A percentile compares a stretch with the other conserved stretches of the same genome.
Conservation (phyloP, 1,140 invertebrate genomes). For the Hestina assimilis region DNA sequence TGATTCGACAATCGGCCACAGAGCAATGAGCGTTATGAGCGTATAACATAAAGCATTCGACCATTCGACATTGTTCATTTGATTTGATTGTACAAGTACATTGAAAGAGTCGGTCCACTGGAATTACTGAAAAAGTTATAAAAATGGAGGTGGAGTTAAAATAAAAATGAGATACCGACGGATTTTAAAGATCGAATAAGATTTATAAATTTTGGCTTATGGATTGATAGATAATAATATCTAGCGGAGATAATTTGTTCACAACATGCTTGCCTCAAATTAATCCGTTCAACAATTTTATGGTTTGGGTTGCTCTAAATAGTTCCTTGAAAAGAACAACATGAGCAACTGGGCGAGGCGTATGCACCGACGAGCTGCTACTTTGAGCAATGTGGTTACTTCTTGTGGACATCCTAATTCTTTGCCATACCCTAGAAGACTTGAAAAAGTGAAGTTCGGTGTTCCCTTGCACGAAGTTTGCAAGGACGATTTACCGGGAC, state of each 20-base stretch:
- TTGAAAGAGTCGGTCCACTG: slow-evolving; percentile 11
- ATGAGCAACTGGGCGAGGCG: slow-evolving; percentile 95
- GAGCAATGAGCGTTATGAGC: background rate
- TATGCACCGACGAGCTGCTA: slow-evolving; percentile 92
- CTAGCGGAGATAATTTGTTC: slow-evolving; percentile 8
- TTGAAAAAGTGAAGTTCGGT: slow-evolving; percentile 97
- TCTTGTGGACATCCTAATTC: slow-evolving; percentile 88
- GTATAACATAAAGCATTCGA: background rate
- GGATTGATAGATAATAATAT: slow-evolving; percentile 8
- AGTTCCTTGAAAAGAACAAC: slow-evolving; percentile 34
- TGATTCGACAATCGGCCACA: background rate
- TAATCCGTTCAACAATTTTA: slow-evolving; percentile 8
- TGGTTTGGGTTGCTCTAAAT: slow-evolving; percentile 7
- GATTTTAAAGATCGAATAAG: slow-evolving; percentile 4
- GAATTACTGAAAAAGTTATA: slow-evolving; percentile 11
- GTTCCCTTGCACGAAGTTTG: slow-evolving; percentile 93
- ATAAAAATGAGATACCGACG: slow-evolving; percentile 16
- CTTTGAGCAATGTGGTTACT: slow-evolving; percentile 92
- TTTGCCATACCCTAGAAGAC: slow-evolving; percentile 87
- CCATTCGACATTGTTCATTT: slow-evolving; percentile 17
- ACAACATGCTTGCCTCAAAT: slow-evolving; percentile 17
- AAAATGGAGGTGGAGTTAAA: slow-evolving; percentile 30
- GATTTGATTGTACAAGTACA: too few relatives aligned
- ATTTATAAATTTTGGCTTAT: background rate
- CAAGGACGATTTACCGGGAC: slow-evolving; percentile 95